phyloP scores from a whole-genome alignment of 2,113 vertebrate species.

The Rallus limicola region DNA sequence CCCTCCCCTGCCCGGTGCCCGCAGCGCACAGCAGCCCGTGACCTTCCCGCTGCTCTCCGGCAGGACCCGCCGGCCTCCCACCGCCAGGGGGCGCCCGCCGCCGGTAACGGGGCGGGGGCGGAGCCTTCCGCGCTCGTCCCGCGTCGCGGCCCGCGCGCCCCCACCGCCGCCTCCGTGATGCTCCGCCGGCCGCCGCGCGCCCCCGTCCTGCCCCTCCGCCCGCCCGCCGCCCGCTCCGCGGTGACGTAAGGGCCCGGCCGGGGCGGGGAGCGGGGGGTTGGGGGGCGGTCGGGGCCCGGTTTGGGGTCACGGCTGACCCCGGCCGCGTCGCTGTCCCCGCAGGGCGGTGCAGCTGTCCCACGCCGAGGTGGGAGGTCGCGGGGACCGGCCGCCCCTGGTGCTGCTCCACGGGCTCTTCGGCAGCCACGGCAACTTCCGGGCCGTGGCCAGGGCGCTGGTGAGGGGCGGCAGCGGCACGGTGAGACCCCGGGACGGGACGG shows the following conservation, averaged over 20 bases:
- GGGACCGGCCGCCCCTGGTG: slow-evolving; percentile 80
- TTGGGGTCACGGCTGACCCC: background rate
- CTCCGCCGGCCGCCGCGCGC: background rate
- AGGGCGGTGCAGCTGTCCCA: slow-evolving; percentile 82
- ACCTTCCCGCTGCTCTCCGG: too few relatives aligned
- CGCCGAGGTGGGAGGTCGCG: slow-evolving; percentile 75
- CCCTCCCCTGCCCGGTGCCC: too few relatives aligned
- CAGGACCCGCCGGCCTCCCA: background rate
- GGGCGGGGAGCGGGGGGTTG: slow-evolving; percentile 13
- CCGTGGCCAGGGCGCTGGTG: slow-evolving; percentile 85
- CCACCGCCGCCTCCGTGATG: background rate
- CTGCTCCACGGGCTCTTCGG: slow-evolving; percentile 94
- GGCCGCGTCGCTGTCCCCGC: background rate
- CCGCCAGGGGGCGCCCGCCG: background rate
- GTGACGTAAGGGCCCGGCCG: background rate
- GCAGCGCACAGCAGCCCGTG: too few relatives aligned
- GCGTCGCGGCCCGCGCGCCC: background rate
- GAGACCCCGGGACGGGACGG: background rate
- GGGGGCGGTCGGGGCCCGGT: too few relatives aligned
- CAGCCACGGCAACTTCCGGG: slow-evolving; percentile 88
- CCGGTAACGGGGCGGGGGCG: background rate
- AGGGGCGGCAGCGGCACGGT: slow-evolving; percentile 88
- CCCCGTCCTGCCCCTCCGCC: background rate
- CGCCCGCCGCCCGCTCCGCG: background rate
- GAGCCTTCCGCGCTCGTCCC: background rate